Percentiles rank a stretch among this genome's conserved stretches.
Evolutionary conservation across 2,888 invertebrate genomes (phyloP).

Genomic region (Orchesellides sinensis): DNA sequence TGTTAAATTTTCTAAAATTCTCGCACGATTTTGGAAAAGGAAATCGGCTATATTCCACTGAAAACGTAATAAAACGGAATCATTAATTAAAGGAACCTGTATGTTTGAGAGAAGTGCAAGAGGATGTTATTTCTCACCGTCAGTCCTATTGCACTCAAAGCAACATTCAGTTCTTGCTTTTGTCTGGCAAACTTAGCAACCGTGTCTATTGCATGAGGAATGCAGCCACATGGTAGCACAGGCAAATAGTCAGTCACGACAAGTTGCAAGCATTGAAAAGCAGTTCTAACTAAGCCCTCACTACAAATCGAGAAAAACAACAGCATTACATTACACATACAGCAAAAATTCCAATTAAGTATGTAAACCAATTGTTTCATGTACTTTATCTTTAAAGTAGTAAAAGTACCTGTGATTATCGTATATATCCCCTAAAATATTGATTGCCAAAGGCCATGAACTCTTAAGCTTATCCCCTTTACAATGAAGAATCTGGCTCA

Average conservation of each 20-base stretch:
- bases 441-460: conserved; percentile 96
- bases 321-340: no score
- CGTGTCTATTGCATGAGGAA: conserved; percentile 93
- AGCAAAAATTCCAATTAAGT: neutral
- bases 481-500: conserved; percentile 93
- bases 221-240: conserved; percentile 93
- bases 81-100: no score
- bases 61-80: conserved; percentile 74
- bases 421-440: conserved; percentile 96
- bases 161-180: conserved; percentile 97
- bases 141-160: conserved; percentile 96
- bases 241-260: conserved; percentile 96
- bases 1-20: conserved; percentile 85
- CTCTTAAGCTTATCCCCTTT: conserved; percentile 94
- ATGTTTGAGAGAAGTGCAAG: no score
- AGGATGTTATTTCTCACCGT: conserved; percentile 84
- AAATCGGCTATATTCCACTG: conserved; percentile 99
- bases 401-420: conserved; percentile 96
- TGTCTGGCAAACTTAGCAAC: conserved; percentile 98
- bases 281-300: conserved; percentile 93
- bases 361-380: neutral
- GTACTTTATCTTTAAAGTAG: conserved; percentile 38
- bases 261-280: conserved; percentile 96
- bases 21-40: conserved; percentile 95
- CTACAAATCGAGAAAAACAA: conserved; percentile 81